Evolutionary conservation across 2,113 vertebrate genomes (phyloP).

Genomic region (Charina bottae): DNA sequence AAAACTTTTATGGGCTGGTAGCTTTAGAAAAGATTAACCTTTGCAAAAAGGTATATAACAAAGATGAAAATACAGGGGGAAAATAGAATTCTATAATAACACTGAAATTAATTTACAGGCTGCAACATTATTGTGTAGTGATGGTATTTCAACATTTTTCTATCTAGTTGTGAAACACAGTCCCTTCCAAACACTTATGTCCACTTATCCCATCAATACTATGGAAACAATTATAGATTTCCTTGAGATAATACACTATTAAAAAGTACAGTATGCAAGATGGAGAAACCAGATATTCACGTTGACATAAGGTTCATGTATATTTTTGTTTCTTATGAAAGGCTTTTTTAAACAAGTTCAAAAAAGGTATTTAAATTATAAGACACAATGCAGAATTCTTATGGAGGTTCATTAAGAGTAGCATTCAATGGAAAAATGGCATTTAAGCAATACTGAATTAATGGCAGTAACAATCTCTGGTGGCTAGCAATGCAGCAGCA

Average conservation of each 20-base stretch:
- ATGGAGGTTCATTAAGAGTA: neutral
- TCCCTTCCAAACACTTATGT: neutral
- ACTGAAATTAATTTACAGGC: neutral
- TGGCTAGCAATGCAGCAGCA: neutral
- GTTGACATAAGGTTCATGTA: neutral
- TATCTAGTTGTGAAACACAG: neutral
- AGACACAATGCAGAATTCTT: neutral
- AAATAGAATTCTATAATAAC: neutral
- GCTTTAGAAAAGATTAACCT: slow-evolving; percentile 1
- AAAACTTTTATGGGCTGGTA: neutral
- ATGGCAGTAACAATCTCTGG: neutral
- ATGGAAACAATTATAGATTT: neutral
- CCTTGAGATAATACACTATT: neutral
- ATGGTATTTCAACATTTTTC: slow-evolving; percentile 5
- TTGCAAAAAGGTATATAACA: neutral
- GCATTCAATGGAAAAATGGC: neutral
- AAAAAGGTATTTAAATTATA: neutral
- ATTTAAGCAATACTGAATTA: neutral
- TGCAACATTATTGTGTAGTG: neutral
- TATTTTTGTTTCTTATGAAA: neutral
- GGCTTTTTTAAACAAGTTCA: neutral
- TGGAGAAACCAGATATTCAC: neutral
- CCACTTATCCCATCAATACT: neutral
- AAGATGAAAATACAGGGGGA: neutral
- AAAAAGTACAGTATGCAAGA: neutral